Conservation (phyloP, 2,888 invertebrate species). For the Lagria hirta region DNA sequence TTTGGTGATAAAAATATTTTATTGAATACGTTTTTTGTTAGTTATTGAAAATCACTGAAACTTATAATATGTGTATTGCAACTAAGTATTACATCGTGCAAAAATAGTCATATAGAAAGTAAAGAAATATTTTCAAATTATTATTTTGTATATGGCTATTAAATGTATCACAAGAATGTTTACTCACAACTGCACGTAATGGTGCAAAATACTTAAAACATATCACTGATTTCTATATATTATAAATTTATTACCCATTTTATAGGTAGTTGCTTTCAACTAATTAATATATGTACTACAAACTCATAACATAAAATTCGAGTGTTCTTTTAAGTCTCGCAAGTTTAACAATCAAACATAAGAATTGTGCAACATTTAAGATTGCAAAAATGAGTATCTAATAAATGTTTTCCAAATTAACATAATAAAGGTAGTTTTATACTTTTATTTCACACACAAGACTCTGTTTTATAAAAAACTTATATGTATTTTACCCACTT, state of each 20-base stretch:
- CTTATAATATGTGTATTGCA: slow-evolving; percentile 48
- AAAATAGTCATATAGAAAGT: slow-evolving; percentile 50
- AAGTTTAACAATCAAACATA: slow-evolving; percentile 11
- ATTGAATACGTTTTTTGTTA: slow-evolving; percentile 50
- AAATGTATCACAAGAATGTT: slow-evolving; percentile 50
- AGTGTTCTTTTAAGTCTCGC: slow-evolving; percentile 9
- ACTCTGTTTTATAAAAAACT: slow-evolving; percentile 33
- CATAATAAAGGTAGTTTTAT: slow-evolving; percentile 25
- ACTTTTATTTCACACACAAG: slow-evolving; percentile 29
- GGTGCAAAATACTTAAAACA: slow-evolving; percentile 52
- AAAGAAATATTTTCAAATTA: slow-evolving; percentile 20
- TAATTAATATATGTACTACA: slow-evolving; percentile 24
- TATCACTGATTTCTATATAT: slow-evolving; percentile 49
- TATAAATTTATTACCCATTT: slow-evolving; percentile 32
- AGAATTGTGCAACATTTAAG: slow-evolving; percentile 22
- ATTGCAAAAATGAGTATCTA: slow-evolving; percentile 25
- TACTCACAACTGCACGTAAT: slow-evolving; percentile 46
- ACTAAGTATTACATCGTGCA: slow-evolving; percentile 49
- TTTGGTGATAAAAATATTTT: slow-evolving; percentile 53
- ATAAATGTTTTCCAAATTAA: neutral
- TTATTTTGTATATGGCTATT: slow-evolving; percentile 47
- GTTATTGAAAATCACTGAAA: slow-evolving; percentile 50
- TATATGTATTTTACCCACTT: slow-evolving; percentile 36
- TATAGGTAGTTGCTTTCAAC: slow-evolving; percentile 17
- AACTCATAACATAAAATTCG: slow-evolving; percentile 23